A percentile compares a stretch with the other conserved stretches of the same genome.
Conservation (phyloP, 2,888 invertebrate genomes). For the Melangyna quadrimaculata region DNA sequence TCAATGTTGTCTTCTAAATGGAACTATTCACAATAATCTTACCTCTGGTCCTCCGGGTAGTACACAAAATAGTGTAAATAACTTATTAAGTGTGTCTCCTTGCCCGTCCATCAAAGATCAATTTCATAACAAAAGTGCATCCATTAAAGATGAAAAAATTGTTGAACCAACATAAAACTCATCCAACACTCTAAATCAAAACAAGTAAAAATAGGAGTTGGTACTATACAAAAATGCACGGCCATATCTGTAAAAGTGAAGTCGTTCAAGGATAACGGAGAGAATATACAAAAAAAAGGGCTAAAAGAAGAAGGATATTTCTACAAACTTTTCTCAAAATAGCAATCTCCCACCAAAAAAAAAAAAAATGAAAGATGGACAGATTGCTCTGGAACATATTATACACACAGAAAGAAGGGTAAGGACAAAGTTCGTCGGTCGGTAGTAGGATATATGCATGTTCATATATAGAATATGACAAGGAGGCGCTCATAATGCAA, state of each 20-base stretch:
- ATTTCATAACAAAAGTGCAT: constrained; percentile 55
- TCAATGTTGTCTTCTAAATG: background rate
- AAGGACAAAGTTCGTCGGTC: constrained; percentile 47
- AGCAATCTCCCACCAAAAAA: background rate
- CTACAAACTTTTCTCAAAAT: background rate
- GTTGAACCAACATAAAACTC: constrained; percentile 43
- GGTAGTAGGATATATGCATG: no score
- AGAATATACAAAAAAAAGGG: background rate
- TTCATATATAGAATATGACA: constrained; percentile 33
- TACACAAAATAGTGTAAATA: constrained; percentile 15
- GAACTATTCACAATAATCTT: background rate
- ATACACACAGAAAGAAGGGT: background rate
- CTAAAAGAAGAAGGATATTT: background rate
- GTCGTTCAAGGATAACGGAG: background rate
- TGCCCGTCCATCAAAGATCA: constrained; percentile 55
- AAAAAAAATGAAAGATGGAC: background rate
- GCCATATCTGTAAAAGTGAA: constrained; percentile 2
- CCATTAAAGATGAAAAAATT: constrained; percentile 43
- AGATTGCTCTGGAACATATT: constrained; percentile 8
- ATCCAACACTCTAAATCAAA: constrained; percentile 9
- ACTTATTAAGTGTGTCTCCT: constrained; percentile 47
- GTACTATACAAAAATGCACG: constrained; percentile 25
- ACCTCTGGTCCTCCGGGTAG: no score
- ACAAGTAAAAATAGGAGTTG: no score
- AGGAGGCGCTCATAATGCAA: constrained; percentile 56